A percentile compares a stretch with the other conserved stretches of the same genome.
These are phyloP conservation scores for Dicyrtomina minuta DNA, from an alignment of 2,888 invertebrate genomes.

Conservation along the genomic window DNA sequence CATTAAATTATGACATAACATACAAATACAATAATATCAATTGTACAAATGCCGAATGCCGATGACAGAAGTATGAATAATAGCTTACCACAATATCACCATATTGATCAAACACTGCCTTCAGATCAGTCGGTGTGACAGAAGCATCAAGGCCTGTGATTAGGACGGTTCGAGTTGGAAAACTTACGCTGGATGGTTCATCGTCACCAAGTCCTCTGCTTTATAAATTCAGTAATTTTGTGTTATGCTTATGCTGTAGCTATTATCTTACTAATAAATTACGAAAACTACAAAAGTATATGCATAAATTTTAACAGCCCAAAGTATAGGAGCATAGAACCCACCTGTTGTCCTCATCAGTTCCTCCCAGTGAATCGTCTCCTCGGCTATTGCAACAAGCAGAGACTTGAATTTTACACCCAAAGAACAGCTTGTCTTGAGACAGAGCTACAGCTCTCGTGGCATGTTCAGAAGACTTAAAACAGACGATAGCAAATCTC, in stretches of 20 bases:
- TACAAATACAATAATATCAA: too few species aligned
- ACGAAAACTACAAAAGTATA: neutral
- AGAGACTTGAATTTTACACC: constrained; percentile 92
- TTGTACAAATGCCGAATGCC: too few species aligned
- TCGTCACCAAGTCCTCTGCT: constrained; percentile 49
- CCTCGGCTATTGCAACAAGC: constrained; percentile 64
- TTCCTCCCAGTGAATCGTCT: constrained; percentile 47
- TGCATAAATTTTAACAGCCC: too few species aligned
- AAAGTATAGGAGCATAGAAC: too few species aligned
- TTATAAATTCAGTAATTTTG: neutral
- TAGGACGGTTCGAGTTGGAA: constrained; percentile 75
- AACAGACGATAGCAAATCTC: constrained; percentile 90
- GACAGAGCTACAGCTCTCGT: constrained; percentile 94
- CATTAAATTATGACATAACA: too few species aligned
- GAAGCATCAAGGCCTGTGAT: constrained; percentile 96
- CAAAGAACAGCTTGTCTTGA: constrained; percentile 95
- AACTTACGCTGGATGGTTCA: constrained; percentile 46
- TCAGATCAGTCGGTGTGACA: constrained; percentile 82
- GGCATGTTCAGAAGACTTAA: constrained; percentile 96
- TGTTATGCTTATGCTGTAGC: neutral
- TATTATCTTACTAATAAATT: too few species aligned
- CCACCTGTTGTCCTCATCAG: constrained; percentile 52
- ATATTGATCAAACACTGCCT: constrained; percentile 90
- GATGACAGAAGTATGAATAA: neutral
- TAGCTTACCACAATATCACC: constrained; percentile 84